Conservation (phyloP, 1,140 invertebrate genomes). For the Rhagoletis zephyria region DNA sequence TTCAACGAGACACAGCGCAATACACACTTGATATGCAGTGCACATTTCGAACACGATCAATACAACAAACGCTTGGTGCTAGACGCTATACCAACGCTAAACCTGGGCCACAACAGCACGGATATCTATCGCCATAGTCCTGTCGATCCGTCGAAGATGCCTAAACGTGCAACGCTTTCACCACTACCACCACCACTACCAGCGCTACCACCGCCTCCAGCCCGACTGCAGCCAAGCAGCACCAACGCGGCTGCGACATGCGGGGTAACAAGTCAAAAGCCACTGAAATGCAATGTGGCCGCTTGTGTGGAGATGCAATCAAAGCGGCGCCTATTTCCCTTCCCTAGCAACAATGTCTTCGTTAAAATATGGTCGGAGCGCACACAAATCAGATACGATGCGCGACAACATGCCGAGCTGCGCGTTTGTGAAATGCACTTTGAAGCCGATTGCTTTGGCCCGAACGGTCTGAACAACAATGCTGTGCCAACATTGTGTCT, state of each 20-base stretch:
- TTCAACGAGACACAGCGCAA: slow-evolving; percentile 31
- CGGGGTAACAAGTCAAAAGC: background rate
- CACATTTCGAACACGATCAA: slow-evolving; percentile 48
- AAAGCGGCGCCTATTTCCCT: background rate
- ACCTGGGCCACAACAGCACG: slow-evolving; percentile 67
- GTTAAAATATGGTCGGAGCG: slow-evolving; percentile 27
- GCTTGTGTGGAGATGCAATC: background rate
- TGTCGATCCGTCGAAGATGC: slow-evolving; percentile 63
- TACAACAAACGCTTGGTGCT: slow-evolving; percentile 28
- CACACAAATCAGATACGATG: slow-evolving; percentile 28
- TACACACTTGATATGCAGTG: slow-evolving; percentile 20
- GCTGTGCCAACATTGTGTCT: slow-evolving; percentile 20
- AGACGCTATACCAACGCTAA: slow-evolving; percentile 66
- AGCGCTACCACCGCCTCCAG: slow-evolving; percentile 61
- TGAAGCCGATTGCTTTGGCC: slow-evolving; percentile 10
- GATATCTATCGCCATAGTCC: slow-evolving; percentile 69
- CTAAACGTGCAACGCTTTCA: slow-evolving; percentile 60
- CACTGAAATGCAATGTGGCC: slow-evolving; percentile 26
- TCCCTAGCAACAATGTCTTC: slow-evolving; percentile 20
- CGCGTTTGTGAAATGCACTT: slow-evolving; percentile 34
- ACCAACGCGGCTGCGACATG: slow-evolving; percentile 17
- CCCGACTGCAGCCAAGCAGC: slow-evolving; percentile 67
- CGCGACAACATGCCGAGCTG: slow-evolving; percentile 1
- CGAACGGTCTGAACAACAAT: slow-evolving; percentile 10
- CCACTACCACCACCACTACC: slow-evolving; percentile 64